Evolutionary conservation across 2,888 invertebrate genomes (phyloP).

Genomic region (Oscheius sp.): DNA sequence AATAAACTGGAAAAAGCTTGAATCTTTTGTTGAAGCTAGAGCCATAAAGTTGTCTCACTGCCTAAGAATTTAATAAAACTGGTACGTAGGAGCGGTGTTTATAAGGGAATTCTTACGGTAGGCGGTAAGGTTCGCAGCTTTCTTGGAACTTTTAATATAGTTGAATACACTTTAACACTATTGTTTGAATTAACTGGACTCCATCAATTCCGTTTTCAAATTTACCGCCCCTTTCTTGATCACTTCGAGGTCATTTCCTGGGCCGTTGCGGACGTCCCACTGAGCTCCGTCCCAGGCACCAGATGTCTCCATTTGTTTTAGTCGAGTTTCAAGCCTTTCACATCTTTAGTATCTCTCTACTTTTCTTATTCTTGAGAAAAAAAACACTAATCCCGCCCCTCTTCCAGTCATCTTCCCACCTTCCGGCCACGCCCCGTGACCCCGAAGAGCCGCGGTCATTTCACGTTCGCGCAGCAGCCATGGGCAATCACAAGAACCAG

Average conservation of each 20-base stretch:
- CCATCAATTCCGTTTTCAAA: too few species aligned
- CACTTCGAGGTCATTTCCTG: background rate
- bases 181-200: too few species aligned
- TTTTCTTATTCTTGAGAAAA: background rate
- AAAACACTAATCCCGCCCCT: background rate
- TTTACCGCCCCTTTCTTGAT: too few species aligned
- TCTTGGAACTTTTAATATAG: too few species aligned
- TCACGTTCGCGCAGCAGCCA: background rate
- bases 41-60: too few species aligned
- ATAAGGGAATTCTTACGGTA: too few species aligned
- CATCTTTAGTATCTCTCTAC: background rate
- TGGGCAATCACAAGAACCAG: conserved; percentile 32
- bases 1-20: too few species aligned
- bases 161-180: too few species aligned
- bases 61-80: too few species aligned
- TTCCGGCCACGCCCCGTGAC: conserved; percentile 31
- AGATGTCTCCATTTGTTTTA: conserved; percentile 31
- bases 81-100: too few species aligned
- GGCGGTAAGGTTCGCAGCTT: too few species aligned
- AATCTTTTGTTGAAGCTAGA: too few species aligned
- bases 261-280: conserved; percentile 4
- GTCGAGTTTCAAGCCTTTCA: background rate
- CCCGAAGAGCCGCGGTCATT: conserved; percentile 14
- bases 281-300: conserved; percentile 27
- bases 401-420: background rate